phyloP scores from a whole-genome alignment of 2,113 vertebrate species.

The Barbus barbus region DNA sequence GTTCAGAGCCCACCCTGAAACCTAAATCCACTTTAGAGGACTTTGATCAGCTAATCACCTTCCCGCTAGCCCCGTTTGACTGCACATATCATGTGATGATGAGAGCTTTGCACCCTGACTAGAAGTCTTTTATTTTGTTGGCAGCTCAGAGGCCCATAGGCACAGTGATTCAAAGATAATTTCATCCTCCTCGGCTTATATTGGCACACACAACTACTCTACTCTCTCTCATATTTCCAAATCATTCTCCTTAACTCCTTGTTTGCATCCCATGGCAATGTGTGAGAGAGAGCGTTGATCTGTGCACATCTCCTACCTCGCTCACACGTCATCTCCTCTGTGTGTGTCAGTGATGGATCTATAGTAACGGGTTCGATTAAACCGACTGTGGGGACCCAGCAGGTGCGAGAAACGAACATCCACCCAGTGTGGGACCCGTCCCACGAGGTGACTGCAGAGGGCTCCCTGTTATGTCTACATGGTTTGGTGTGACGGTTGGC shows the following conservation, averaged over 20 bases:
- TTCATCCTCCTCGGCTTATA: constrained; percentile 5
- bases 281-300: neutral
- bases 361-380: neutral
- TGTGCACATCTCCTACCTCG: neutral
- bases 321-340: constrained; percentile 9
- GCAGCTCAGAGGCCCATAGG: neutral
- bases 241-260: constrained; percentile 20
- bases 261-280: neutral
- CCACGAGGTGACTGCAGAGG: neutral
- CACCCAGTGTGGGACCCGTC: neutral
- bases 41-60: constrained; percentile 57
- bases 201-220: constrained; percentile 28
- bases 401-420: constrained; percentile 25
- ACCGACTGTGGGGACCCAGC: neutral
- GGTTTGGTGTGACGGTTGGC: neutral
- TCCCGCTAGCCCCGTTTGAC: constrained; percentile 12
- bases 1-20: constrained; percentile 34
- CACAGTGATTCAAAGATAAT: constrained; percentile 7
- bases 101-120: constrained; percentile 43
- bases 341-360: neutral
- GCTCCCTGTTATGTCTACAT: constrained; percentile 36
- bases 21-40: constrained; percentile 46
- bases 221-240: neutral
- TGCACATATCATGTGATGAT: constrained; percentile 54
- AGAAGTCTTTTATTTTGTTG: constrained; percentile 25